Percentiles rank a stretch among this genome's conserved stretches.
Evolutionary conservation across 2,888 invertebrate species (phyloP).

Genomic region (Archips xylosteana): DNA sequence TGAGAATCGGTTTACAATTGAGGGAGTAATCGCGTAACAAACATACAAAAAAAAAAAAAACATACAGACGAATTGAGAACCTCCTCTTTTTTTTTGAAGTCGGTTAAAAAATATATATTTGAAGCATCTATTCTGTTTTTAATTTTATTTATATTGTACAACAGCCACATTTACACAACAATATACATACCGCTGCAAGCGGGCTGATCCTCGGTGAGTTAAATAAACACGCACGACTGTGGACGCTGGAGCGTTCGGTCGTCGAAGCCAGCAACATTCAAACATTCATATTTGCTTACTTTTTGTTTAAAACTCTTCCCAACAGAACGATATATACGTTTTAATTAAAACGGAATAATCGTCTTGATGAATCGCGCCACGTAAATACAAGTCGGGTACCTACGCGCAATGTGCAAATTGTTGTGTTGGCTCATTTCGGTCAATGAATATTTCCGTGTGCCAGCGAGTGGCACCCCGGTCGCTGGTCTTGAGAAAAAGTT

Average conservation of each 20-base stretch:
- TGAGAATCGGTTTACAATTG: too few relatives aligned
- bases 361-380: neutral
- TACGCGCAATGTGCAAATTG: neutral
- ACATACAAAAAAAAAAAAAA: too few relatives aligned
- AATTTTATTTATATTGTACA: neutral
- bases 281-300: neutral
- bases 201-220: conserved; percentile 3
- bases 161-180: neutral
- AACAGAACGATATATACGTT: neutral
- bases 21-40: too few relatives aligned
- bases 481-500: neutral
- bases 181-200: neutral
- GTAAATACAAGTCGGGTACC: neutral
- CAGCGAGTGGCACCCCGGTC: neutral
- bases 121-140: neutral
- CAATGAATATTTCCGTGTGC: neutral
- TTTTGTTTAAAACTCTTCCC: neutral
- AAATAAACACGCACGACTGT: neutral
- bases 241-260: neutral
- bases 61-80: too few relatives aligned
- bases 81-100: too few relatives aligned
- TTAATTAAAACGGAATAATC: neutral
- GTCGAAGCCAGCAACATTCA: neutral
- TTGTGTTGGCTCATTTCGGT: neutral
- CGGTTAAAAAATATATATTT: neutral